Evolutionary conservation across 2,797 vertebrate genomes (phyloP).

Genomic region (Simalia tracyae): DNA sequence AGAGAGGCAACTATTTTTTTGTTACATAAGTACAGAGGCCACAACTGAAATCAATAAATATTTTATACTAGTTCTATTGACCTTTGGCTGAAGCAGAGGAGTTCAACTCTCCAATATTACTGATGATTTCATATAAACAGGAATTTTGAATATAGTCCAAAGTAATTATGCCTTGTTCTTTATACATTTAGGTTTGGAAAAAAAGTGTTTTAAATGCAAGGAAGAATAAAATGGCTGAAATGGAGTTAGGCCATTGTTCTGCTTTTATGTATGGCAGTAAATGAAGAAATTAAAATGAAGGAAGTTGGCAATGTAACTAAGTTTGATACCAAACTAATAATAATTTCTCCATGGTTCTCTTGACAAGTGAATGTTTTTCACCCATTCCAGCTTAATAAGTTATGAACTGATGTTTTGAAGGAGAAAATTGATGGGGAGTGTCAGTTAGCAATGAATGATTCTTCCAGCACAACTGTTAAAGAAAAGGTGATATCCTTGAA

Average conservation of each 20-base stretch:
- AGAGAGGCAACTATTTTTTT: not conserved
- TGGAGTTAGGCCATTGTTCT: rapidly evolving
- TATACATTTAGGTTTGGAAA: not conserved
- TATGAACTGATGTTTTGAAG: slow-evolving; percentile 20
- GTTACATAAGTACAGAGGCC: too few relatives aligned
- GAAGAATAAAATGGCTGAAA: not conserved
- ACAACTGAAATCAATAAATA: not conserved
- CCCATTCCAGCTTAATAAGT: slow-evolving; percentile 15
- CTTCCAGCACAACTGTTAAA: slow-evolving; percentile 42
- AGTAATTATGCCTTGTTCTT: not conserved
- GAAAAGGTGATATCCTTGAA: slow-evolving; percentile 51
- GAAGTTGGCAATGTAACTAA: not conserved
- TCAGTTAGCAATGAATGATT: slow-evolving; percentile 35
- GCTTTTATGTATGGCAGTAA: not conserved
- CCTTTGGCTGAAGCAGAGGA: not conserved
- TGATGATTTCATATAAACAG: not conserved
- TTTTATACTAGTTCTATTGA: not conserved
- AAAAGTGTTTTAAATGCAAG: not conserved
- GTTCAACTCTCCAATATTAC: not conserved
- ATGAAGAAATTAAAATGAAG: slow-evolving; percentile 3
- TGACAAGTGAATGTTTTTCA: not conserved
- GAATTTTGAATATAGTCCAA: not conserved
- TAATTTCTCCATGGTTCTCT: not conserved
- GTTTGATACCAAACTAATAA: slow-evolving; percentile 1
- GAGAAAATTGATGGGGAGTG: slow-evolving; percentile 33